A percentile compares a stretch with the other conserved stretches of the same genome.
Conservation (phyloP, 1,140 invertebrate genomes). For the Lordiphosa clarofinis region DNA sequence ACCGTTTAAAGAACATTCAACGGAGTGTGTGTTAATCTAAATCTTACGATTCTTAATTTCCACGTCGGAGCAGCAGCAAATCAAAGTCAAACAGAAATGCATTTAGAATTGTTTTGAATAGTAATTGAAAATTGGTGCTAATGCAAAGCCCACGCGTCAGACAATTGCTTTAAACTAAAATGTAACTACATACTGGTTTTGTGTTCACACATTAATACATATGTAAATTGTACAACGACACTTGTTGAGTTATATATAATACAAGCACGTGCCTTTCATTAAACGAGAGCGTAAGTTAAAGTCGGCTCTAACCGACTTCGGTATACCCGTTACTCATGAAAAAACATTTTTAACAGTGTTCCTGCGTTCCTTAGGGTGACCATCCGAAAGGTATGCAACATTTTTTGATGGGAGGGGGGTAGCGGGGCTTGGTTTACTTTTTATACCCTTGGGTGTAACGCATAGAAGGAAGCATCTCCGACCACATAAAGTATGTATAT, state of each 20-base stretch:
- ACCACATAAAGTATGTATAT: too few relatives aligned
- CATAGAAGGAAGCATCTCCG: too few relatives aligned
- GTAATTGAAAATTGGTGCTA: constrained; percentile 20
- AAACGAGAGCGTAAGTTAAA: too few relatives aligned
- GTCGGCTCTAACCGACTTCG: too few relatives aligned
- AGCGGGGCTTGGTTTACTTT: too few relatives aligned
- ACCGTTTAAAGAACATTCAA: neutral
- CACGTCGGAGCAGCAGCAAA: neutral
- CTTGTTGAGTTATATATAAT: constrained; percentile 1
- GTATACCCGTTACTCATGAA: too few relatives aligned
- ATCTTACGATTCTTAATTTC: constrained; percentile 34
- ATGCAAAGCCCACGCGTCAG: constrained; percentile 32
- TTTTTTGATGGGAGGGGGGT: too few relatives aligned
- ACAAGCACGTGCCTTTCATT: constrained; percentile 4
- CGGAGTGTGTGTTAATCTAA: constrained; percentile 39
- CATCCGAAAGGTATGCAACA: too few relatives aligned
- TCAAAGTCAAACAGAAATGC: constrained; percentile 1
- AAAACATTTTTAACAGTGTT: too few relatives aligned
- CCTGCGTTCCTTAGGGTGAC: too few relatives aligned
- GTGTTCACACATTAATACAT: neutral
- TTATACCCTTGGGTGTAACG: too few relatives aligned
- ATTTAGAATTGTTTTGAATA: constrained; percentile 12
- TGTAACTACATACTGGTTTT: neutral
- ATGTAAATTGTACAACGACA: neutral
- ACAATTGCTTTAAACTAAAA: neutral